Base-by-base conservation (phyloP, 2,888 invertebrate genomes). In the Xestoiulus laeticollis region DNA sequence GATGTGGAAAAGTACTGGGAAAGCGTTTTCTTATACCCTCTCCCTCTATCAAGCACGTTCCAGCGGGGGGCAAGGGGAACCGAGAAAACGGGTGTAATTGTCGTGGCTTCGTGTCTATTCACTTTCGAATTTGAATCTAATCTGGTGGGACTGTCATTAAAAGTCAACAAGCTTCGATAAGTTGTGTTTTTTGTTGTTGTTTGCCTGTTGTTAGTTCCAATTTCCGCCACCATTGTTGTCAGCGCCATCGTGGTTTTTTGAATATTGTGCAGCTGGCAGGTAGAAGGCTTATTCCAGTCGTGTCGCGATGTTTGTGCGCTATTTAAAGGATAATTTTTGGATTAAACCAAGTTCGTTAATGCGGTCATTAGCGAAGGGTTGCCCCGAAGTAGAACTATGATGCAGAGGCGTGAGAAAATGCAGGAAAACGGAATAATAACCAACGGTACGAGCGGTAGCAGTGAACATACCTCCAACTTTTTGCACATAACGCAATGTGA, bases 1-100 rank as follows among this genome's bases (percentile, higher is more conserved):
- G n/a, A 68, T 68, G 68, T 68, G 68, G 68, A 68, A 68, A 68
- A 68, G 26, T 68, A 68, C 68, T 68, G 68, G 68, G 59, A 59
- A 6, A 59, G n/a, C 59, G n/a, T 10, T 68, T 19, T 5, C 2
- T 48, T 68, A 2, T 6, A 3, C 48, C 1, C 16, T 8, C 48
- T 48, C 48, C 16, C 48, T 48, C 48, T n/a, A n/a, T n/a, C 48
- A 48, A 22, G 5, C 26, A 10, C 68, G 22, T 59, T 26, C 26
- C 68, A 68, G 68, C 68, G 26, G 68, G 26, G 68, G 68, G 68
- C n/a, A 1, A n/a, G 26, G 26, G 68, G 3, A n/a, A 0, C 3
- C 68, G 68, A 38, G 38, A 26, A 68, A 26, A 68, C 8, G 68
- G 26, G 68, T 6, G 68, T 68, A 68, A 68, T 26, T 68, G 26